Evolutionary conservation across 2,888 invertebrate genomes (phyloP), one percentile per base, ranked within the genome.

Genomic region (Megaustenia siamemsis): DNA sequence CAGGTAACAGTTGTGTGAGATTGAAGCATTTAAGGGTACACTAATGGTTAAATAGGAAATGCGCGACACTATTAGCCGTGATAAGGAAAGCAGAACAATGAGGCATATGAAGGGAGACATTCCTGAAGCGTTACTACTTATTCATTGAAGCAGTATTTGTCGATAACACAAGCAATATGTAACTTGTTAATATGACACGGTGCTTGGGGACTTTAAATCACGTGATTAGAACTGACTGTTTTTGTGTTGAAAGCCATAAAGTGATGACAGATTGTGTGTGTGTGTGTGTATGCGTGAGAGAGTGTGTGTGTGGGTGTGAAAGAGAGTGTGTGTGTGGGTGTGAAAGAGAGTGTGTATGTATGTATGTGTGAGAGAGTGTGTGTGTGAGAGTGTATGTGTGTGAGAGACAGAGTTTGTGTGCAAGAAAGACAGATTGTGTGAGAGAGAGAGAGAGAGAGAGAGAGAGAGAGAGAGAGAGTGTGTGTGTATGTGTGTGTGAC

Each of bases 331-430:
- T n/a, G n/a, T n/a, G n/a, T n/a, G n/a, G n/a, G n/a, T n/a, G n/a
- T n/a, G n/a, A n/a, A n/a, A n/a, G n/a, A n/a, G 12, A 28, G 66
- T 66, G 66, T 66, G 66, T 24, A 32, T 24, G 66, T 15, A 10
- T 15, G n/a, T 66, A n/a, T 66, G 66, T 66, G 66, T 66, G 66
- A 21, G 66, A 21, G 66, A 21, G 66, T 66, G 66, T 66, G n/a
- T n/a, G n/a, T n/a, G n/a, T n/a, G n/a, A n/a, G n/a, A n/a, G n/a
- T n/a, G n/a, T n/a, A n/a, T n/a, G 66, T 66, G 1, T n/a, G 66
- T 28, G 66, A 21, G 53, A 18, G 53, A 49, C 10, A 12, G 49
- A 12, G 49, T 63, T 12, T 63, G 63, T n/a, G 63, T 63, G 63
- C n/a, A 63, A 35, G 15, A 71, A 10, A 71, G n/a, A n/a, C n/a